Evolutionary conservation across 2,888 invertebrate species (phyloP).

Genomic region (Polymixis lichenea): DNA sequence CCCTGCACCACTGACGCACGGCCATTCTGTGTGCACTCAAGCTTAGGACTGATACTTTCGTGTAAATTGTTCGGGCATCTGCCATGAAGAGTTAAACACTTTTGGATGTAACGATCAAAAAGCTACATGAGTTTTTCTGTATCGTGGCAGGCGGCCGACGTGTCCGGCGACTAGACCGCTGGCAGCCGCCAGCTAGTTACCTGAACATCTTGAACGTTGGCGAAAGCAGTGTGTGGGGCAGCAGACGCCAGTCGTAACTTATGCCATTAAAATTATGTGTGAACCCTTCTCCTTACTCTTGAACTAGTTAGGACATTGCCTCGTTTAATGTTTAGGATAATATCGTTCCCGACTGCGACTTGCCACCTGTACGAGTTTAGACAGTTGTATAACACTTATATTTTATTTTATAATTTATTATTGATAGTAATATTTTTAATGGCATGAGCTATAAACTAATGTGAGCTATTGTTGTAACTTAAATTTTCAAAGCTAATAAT

Average conservation of each 20-base stretch:
- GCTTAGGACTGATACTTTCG: not conserved
- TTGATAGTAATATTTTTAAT: conserved; percentile 68
- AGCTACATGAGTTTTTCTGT: conserved; percentile 9
- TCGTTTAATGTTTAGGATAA: conserved; percentile 58
- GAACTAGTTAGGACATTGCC: conserved; percentile 54
- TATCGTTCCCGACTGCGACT: conserved; percentile 60
- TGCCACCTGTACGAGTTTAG: conserved; percentile 59
- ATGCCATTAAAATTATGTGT: conserved; percentile 68
- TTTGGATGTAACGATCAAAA: conserved; percentile 6
- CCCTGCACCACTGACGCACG: conserved; percentile 54
- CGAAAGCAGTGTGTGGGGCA: conserved; percentile 33
- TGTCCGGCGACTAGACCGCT: conserved; percentile 37
- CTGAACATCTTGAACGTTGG: conserved; percentile 14
- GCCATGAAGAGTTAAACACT: conserved; percentile 11
- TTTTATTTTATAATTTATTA: conserved; percentile 64
- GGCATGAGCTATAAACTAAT: conserved; percentile 68
- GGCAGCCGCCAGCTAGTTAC: conserved; percentile 24
- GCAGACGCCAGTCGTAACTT: conserved; percentile 51
- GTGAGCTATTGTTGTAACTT: conserved; percentile 64
- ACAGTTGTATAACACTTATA: conserved; percentile 61
- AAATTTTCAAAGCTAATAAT: conserved; percentile 65
- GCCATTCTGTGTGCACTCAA: not conserved
- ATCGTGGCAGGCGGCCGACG: conserved; percentile 21
- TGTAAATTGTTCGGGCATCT: conserved; percentile 18
- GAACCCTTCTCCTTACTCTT: conserved; percentile 46